A percentile compares a stretch with the other conserved stretches of the same genome.
These are phyloP conservation scores for Agrochola lota DNA, from an alignment of 2,888 invertebrate species.

Conservation along the genomic window DNA sequence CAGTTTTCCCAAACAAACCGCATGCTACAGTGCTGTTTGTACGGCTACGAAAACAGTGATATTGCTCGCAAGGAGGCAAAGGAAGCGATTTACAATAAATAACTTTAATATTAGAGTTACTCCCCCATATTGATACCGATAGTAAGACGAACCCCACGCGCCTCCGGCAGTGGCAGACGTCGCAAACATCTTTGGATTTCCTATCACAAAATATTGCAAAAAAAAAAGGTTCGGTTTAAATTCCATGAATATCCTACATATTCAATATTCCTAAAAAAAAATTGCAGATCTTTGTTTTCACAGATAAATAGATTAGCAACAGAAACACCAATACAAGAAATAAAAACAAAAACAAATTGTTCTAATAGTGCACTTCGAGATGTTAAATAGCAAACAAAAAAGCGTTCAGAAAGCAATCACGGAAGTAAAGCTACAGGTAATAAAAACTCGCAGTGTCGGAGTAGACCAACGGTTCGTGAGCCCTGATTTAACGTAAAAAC, in stretches of 20 bases:
- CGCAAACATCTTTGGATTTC: constrained; percentile 73
- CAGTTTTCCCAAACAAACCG: constrained; percentile 38
- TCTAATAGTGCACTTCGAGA: constrained; percentile 62
- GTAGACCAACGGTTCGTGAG: constrained; percentile 72
- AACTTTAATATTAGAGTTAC: constrained; percentile 89
- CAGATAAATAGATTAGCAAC: constrained; percentile 13
- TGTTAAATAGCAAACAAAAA: constrained; percentile 66
- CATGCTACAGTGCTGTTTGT: constrained; percentile 47
- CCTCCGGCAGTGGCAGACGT: constrained; percentile 83
- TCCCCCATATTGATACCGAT: constrained; percentile 89
- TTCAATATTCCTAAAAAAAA: neutral
- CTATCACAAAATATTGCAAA: neutral
- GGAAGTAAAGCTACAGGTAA: constrained; percentile 68
- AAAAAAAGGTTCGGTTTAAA: neutral
- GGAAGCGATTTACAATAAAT: constrained; percentile 89
- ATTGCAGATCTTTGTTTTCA: neutral
- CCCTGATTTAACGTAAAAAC: constrained; percentile 79
- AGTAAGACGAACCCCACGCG: constrained; percentile 83
- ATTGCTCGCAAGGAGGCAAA: constrained; percentile 80
- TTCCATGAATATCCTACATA: neutral
- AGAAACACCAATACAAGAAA: constrained; percentile 42
- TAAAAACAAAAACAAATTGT: constrained; percentile 49
- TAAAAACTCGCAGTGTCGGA: constrained; percentile 61
- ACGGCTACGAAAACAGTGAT: constrained; percentile 68
- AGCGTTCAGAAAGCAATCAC: constrained; percentile 68